These are phyloP conservation scores for Pristionchus fissidentatus DNA, from an alignment of 2,888 invertebrate species.

Conservation along the genomic window DNA sequence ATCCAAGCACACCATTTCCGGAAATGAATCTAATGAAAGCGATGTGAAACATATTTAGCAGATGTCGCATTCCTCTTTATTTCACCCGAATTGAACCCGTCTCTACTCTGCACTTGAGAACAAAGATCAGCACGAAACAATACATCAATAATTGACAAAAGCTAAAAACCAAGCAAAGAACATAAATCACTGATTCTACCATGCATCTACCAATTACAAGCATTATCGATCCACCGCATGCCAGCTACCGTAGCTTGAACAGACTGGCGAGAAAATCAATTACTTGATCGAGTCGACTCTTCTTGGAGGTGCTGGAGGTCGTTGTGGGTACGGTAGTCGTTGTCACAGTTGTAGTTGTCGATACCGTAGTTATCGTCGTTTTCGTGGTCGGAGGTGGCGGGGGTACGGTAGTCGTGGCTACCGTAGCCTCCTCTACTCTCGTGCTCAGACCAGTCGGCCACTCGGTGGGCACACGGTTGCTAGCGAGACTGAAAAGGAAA, in stretches of 20 bases:
- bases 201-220: background rate
- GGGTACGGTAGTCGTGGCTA: background rate
- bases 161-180: background rate
- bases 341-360: background rate
- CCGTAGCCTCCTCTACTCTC: slow-evolving; percentile 1
- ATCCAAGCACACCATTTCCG: no score
- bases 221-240: background rate
- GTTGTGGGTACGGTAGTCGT: background rate
- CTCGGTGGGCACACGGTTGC: slow-evolving; percentile 24
- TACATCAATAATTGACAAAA: background rate
- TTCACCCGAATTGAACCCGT: background rate
- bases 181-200: background rate
- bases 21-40: background rate
- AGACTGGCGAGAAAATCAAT: slow-evolving; percentile 45
- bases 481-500: slow-evolving; percentile 21
- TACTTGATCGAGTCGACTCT: slow-evolving; percentile 47
- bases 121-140: background rate
- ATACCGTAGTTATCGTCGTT: background rate
- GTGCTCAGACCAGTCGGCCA: slow-evolving; percentile 39
- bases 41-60: background rate
- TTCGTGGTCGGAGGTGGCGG: background rate
- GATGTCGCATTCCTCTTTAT: background rate
- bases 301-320: background rate
- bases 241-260: slow-evolving; percentile 33
- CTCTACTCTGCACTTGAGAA: background rate